Base-by-base conservation (phyloP, 2,888 invertebrate genomes). In the Thecophora atra region DNA sequence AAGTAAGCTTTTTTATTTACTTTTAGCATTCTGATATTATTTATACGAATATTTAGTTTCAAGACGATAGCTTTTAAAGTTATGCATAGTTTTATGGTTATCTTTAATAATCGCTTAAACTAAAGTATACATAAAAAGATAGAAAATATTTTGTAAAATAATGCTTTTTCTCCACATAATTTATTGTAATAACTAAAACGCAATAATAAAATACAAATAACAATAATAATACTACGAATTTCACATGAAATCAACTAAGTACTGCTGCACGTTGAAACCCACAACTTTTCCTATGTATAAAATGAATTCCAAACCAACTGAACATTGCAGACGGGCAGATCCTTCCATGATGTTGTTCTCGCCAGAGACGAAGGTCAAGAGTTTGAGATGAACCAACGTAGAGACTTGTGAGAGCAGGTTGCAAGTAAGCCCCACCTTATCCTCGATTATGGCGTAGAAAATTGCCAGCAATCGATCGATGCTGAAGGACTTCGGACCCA, bases 361-460 rank as follows among this genome's bases (percentile, higher is more conserved):
- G 66, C 93, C 93, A 1, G 91, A 91, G 0, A 92, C 89, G 1
- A 88, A 88, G 13, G 92, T 89, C 68, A 97, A 88, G 52, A 97
- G 87, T 80, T 94, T 93, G 5, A 97, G 87, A 81, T 94, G 93
- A 1, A 96, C 95, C 80, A 97, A 88, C 11, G 95, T 94, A 0
- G 95, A 92, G 77, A 97, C 92, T 88, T 97, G 97, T 2, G 94
- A 91, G 47, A 95, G 87, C n/a, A 97, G 88, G 83, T 93, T 94
- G 75, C 95, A 95, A 47, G 96, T 95, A 21, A 97, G 89, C 24
- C 94, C 93, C 37, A 95, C 93, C 82, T 92, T 93, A 72, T 94
- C 94, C 73, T 95, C 93, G 21, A 95, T 88, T 81, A 98, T 95
- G 1, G 95, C 92, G 83, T 95, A 95, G 85, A 96, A 97, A 78